Conservation (phyloP, 2,888 invertebrate species). For the Cheiracanthium punctorium region DNA sequence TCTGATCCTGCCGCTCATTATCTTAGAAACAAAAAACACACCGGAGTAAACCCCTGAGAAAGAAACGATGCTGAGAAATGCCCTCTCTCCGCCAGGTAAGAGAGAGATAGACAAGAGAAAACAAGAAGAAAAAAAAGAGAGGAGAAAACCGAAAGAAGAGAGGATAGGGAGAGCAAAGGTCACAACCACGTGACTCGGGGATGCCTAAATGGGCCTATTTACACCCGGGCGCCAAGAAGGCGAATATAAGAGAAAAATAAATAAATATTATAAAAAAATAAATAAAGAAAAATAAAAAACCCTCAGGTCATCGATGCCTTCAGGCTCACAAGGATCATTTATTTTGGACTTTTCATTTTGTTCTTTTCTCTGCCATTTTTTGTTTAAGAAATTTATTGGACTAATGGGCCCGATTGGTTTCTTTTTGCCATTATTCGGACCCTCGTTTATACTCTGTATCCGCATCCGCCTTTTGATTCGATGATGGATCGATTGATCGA, state of each 20-base stretch:
- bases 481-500: background rate
- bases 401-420: conserved; percentile 31
- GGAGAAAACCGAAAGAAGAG: conserved; percentile 9
- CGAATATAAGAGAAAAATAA: conserved; percentile 15
- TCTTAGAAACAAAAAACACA: conserved; percentile 1
- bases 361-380: background rate
- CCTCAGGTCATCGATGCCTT: background rate
- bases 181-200: conserved; percentile 49
- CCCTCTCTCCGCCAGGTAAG: conserved; percentile 1
- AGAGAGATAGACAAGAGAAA: conserved; percentile 9
- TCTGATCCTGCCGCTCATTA: conserved; percentile 57
- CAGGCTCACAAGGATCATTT: background rate
- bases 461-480: conserved; percentile 42
- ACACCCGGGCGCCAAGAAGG: conserved; percentile 65
- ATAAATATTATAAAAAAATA: conserved; percentile 6
- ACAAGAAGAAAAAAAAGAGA: conserved; percentile 17
- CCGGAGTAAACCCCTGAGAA: background rate
- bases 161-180: background rate
- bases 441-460: conserved; percentile 19
- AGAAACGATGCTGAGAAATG: background rate
- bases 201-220: conserved; percentile 64
- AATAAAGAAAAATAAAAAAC: background rate
- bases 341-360: too few species aligned
- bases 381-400: conserved; percentile 47
- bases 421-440: background rate